Conservation (phyloP, 2,888 invertebrate species). For the Chorisops tibialis region DNA sequence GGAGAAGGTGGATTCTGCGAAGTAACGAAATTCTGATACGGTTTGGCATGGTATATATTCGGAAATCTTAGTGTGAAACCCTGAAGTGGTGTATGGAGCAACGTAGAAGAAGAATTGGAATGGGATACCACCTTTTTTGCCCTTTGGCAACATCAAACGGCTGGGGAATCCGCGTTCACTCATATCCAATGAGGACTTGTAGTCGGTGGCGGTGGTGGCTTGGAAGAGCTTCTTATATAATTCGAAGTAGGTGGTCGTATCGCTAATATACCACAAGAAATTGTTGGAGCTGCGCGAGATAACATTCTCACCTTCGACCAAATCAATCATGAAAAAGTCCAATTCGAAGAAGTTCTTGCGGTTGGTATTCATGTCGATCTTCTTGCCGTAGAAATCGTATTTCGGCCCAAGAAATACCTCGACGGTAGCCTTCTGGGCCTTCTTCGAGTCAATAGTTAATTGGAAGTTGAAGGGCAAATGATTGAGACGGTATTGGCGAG, state of each 20-base stretch:
- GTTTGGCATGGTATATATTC: slow-evolving; percentile 55
- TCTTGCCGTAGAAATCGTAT: slow-evolving; percentile 57
- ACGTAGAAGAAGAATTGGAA: slow-evolving; percentile 62
- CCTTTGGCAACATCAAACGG: slow-evolving; percentile 64
- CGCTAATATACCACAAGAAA: slow-evolving; percentile 63
- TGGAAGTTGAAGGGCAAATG: slow-evolving; percentile 63
- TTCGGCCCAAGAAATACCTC: slow-evolving; percentile 71
- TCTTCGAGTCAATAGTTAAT: slow-evolving; percentile 58
- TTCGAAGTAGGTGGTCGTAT: slow-evolving; percentile 54
- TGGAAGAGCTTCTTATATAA: slow-evolving; percentile 54
- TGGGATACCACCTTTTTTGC: slow-evolving; percentile 60
- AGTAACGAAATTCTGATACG: slow-evolving; percentile 52
- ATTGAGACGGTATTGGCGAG: slow-evolving; percentile 62
- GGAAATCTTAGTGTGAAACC: slow-evolving; percentile 54
- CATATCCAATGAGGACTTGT: slow-evolving; percentile 53
- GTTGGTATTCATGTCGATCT: slow-evolving; percentile 58
- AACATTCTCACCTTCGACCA: slow-evolving; percentile 56
- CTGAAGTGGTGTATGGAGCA: slow-evolving; percentile 54
- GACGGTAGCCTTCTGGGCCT: slow-evolving; percentile 59
- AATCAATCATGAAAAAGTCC: slow-evolving; percentile 62
- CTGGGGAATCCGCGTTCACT: slow-evolving; percentile 60
- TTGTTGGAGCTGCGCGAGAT: slow-evolving; percentile 61
- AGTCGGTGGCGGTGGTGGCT: slow-evolving; percentile 52
- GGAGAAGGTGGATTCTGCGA: slow-evolving; percentile 58
- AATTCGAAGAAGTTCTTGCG: slow-evolving; percentile 65